Evolutionary conservation across 2,888 invertebrate species (phyloP).

Genomic region (Caenorhabditis sp.): DNA sequence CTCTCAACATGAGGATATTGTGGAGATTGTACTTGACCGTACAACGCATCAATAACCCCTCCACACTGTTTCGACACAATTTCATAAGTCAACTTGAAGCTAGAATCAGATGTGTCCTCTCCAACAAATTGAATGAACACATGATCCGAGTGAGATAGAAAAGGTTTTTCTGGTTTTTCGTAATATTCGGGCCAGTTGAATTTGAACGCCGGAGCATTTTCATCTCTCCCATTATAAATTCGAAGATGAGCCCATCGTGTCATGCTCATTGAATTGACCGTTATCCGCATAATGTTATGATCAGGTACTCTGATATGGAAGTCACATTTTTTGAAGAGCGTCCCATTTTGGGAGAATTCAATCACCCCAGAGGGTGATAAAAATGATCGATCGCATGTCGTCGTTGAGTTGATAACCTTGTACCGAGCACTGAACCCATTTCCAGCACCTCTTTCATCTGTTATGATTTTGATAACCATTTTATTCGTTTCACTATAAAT

Average conservation of each 20-base stretch:
- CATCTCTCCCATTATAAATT: not conserved
- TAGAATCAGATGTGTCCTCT: not conserved
- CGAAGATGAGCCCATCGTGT: not conserved
- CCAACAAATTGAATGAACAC: not conserved
- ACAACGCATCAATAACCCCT: conserved; percentile 71
- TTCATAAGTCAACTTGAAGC: conserved; percentile 65
- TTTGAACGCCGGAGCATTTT: not conserved
- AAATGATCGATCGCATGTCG: conserved; percentile 61
- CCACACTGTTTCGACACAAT: conserved; percentile 70
- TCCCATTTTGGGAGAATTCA: conserved; percentile 44
- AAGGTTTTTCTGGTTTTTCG: not conserved
- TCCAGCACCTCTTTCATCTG: conserved; percentile 72
- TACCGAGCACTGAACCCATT: conserved; percentile 72
- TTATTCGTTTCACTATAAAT: conserved; percentile 71
- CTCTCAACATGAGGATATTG: conserved; percentile 72
- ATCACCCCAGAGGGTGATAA: conserved; percentile 56
- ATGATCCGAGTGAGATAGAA: not conserved
- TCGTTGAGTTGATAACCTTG: conserved; percentile 50
- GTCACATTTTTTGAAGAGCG: conserved; percentile 47
- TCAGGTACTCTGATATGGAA: conserved; percentile 59
- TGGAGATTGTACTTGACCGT: conserved; percentile 72
- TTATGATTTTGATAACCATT: conserved; percentile 72
- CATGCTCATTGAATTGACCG: not conserved
- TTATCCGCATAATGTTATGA: conserved; percentile 29
- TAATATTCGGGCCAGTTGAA: too few relatives aligned